phyloP scores from a whole-genome alignment of 2,797 vertebrate species.

The Champsocephalus esox region DNA sequence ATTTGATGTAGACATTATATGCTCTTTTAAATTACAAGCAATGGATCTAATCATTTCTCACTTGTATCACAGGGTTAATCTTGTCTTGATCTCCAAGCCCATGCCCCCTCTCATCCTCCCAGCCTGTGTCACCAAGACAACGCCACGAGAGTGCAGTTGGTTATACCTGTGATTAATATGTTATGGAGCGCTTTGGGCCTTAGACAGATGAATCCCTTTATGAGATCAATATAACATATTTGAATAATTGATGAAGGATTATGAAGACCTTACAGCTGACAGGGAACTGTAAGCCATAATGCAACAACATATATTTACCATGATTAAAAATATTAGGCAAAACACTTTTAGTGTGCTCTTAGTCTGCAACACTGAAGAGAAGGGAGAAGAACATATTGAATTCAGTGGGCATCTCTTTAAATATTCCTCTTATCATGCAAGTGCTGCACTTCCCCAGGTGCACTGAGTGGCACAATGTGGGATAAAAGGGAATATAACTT shows the following conservation, averaged over 20 bases:
- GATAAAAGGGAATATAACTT: conserved; percentile 80
- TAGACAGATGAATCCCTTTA: conserved; percentile 52
- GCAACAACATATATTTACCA: conserved; percentile 37
- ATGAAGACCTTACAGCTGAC: conserved; percentile 27
- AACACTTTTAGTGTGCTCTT: conserved; percentile 24
- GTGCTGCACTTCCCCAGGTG: conserved; percentile 77
- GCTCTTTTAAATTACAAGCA: conserved; percentile 26
- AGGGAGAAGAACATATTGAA: conserved; percentile 54
- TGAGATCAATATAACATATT: conserved; percentile 52
- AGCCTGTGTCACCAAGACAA: conserved; percentile 37
- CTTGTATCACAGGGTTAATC: conserved; percentile 11
- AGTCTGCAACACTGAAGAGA: conserved; percentile 32
- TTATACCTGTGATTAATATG: conserved; percentile 66
- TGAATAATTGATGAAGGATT: conserved; percentile 58
- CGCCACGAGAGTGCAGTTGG: conserved; percentile 12
- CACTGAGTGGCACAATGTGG: conserved; percentile 63
- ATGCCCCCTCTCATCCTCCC: conserved; percentile 14
- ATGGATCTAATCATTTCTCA: conserved; percentile 6
- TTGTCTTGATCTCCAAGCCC: background rate
- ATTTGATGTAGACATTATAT: conserved; percentile 44
- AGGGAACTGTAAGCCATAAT: conserved; percentile 24
- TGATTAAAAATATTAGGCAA: conserved; percentile 33
- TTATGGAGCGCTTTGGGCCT: conserved; percentile 7
- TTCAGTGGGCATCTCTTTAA: conserved; percentile 66
- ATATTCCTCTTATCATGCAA: conserved; percentile 78